phyloP scores from a whole-genome alignment of 1,140 invertebrate genomes.

The Cyrtorhinus lividipennis region DNA sequence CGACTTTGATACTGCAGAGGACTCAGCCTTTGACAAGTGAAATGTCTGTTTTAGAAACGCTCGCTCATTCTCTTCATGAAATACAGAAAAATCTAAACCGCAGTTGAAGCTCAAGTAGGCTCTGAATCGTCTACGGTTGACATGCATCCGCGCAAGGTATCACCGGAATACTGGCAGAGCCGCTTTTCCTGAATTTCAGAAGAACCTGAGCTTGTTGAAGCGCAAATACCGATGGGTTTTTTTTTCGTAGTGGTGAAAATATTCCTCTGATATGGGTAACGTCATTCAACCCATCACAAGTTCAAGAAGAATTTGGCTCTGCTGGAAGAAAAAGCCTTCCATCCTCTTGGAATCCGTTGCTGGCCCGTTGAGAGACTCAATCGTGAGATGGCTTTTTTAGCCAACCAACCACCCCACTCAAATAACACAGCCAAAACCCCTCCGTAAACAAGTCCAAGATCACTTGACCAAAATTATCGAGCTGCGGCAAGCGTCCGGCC shows the following conservation, averaged over 20 bases:
- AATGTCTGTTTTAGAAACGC: constrained; percentile 26
- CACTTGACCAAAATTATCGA: constrained; percentile 17
- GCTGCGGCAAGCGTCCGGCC: constrained; percentile 11
- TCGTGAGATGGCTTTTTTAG: constrained; percentile 42
- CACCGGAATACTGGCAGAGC: constrained; percentile 35
- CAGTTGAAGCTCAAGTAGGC: constrained; percentile 24
- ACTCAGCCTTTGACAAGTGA: constrained; percentile 24
- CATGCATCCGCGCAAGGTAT: constrained; percentile 24
- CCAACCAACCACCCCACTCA: too few relatives aligned
- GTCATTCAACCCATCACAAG: constrained; percentile 34
- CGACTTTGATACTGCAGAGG: constrained; percentile 23
- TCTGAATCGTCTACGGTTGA: constrained; percentile 21
- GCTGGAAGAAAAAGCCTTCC: constrained; percentile 22
- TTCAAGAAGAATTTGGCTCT: constrained; percentile 24
- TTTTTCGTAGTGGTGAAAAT: constrained; percentile 20
- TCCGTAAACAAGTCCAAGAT: constrained; percentile 18
- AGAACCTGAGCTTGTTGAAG: constrained; percentile 35
- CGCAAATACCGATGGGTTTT: constrained; percentile 26
- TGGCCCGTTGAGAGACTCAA: constrained; percentile 40
- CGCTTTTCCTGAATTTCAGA: constrained; percentile 46
- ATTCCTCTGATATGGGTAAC: constrained; percentile 31
- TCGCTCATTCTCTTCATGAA: constrained; percentile 26
- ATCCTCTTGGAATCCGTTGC: constrained; percentile 24
- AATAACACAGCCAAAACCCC: too few relatives aligned
- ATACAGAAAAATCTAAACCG: constrained; percentile 26